These are phyloP conservation scores for Colinus virginianus DNA, from an alignment of 2,113 vertebrate genomes.

Conservation along the genomic window DNA sequence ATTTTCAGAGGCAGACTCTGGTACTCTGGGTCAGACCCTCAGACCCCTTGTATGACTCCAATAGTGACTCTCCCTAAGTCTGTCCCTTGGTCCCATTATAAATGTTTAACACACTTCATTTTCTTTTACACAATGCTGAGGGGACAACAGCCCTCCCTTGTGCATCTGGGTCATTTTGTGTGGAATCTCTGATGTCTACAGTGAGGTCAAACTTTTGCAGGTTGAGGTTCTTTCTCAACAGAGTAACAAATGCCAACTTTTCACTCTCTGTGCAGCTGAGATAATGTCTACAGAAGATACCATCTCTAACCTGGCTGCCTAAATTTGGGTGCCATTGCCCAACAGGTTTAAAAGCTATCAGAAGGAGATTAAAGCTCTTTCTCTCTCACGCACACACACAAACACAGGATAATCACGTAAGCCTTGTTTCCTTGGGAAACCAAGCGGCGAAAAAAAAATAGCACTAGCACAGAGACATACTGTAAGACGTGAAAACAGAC, in stretches of 20 bases:
- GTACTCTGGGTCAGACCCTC: background rate
- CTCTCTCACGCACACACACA: background rate
- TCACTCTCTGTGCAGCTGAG: background rate
- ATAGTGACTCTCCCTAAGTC: fast-evolving
- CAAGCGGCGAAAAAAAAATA: background rate
- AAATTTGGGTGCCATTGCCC: background rate
- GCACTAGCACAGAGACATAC: background rate
- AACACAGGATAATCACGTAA: constrained; percentile 25
- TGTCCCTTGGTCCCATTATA: background rate
- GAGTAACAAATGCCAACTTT: background rate
- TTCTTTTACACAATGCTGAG: background rate
- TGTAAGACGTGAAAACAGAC: constrained; percentile 8
- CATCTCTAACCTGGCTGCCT: background rate
- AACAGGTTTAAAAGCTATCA: background rate
- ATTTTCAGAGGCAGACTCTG: background rate
- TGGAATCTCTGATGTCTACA: background rate
- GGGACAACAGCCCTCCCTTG: background rate
- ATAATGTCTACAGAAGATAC: background rate
- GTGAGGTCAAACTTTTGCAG: background rate
- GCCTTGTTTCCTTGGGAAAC: constrained; percentile 39
- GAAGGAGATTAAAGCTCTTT: background rate
- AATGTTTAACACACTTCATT: background rate
- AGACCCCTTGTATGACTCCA: fast-evolving
- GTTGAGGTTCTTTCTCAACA: background rate
- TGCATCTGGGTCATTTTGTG: background rate